A percentile compares a stretch with the other conserved stretches of the same genome.
Conservation (phyloP, 1,140 invertebrate genomes). For the Pseudomyrmex concolor region DNA sequence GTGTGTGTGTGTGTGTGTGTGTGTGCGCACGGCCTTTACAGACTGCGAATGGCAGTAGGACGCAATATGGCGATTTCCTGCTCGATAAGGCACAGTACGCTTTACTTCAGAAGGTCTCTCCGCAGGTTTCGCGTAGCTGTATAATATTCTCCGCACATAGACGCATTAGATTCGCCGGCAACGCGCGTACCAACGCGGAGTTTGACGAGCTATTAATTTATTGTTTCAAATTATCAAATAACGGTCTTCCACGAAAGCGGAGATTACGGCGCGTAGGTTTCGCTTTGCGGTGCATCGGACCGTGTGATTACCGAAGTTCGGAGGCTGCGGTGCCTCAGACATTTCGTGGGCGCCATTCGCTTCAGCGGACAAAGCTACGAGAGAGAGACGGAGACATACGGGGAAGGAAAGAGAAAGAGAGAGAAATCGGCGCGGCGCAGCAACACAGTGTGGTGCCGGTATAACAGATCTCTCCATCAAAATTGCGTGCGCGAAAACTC, state of each 20-base stretch:
- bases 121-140: not conserved
- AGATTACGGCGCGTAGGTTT: conserved; percentile 70
- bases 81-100: conserved; percentile 12
- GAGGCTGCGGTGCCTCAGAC: conserved; percentile 79
- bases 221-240: conserved; percentile 74
- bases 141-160: conserved; percentile 31
- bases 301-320: conserved; percentile 84
- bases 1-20: too few species aligned
- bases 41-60: conserved; percentile 12
- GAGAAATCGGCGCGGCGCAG: conserved; percentile 7
- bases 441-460: conserved; percentile 25
- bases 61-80: not conserved
- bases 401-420: not conserved
- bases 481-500: conserved; percentile 63
- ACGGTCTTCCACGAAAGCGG: conserved; percentile 74
- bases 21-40: not conserved
- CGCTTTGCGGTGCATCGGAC: conserved; percentile 83
- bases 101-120: conserved; percentile 43
- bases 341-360: conserved; percentile 74
- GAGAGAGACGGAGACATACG: not conserved
- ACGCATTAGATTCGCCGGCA: conserved; percentile 33
- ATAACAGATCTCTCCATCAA: conserved; percentile 53
- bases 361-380: conserved; percentile 72
- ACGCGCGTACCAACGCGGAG: not conserved
- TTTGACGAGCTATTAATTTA: conserved; percentile 62